These are phyloP conservation scores for Trachelus tabidus DNA, from an alignment of 2,888 invertebrate genomes.

Conservation along the genomic window DNA sequence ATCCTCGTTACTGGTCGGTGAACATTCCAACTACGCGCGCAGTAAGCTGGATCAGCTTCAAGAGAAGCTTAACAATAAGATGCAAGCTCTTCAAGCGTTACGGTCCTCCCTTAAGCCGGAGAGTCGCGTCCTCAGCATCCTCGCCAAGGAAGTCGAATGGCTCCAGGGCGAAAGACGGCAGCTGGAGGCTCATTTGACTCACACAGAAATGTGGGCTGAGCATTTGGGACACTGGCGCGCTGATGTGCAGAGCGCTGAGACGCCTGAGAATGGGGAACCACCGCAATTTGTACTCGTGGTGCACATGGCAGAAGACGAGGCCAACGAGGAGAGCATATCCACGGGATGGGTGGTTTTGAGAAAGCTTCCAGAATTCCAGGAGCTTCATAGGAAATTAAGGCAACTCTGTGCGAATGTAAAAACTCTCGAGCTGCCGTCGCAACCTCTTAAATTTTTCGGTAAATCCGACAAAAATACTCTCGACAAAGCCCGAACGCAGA, in stretches of 20 bases:
- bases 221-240: conserved; percentile 91
- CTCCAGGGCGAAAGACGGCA: conserved; percentile 83
- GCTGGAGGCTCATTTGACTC: conserved; percentile 84
- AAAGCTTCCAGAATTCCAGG: conserved; percentile 75
- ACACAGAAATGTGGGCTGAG: conserved; percentile 92
- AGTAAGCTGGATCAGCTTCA: conserved; percentile 85
- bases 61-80: conserved; percentile 86
- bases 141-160: conserved; percentile 87
- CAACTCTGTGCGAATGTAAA: conserved; percentile 85
- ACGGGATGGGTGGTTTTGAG: conserved; percentile 78
- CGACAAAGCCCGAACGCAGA: conserved; percentile 84
- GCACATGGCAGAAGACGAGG: conserved; percentile 77
- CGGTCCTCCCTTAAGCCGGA: conserved; percentile 86
- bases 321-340: conserved; percentile 71
- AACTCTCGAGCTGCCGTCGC: conserved; percentile 84
- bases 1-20: conserved; percentile 74
- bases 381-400: conserved; percentile 84
- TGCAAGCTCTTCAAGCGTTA: conserved; percentile 83
- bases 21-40: conserved; percentile 85
- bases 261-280: conserved; percentile 74
- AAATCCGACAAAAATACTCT: conserved; percentile 84
- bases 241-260: conserved; percentile 83
- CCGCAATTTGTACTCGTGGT: conserved; percentile 84
- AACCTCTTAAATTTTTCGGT: conserved; percentile 84
- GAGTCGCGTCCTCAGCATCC: conserved; percentile 80